phyloP scores from a whole-genome alignment of 2,888 invertebrate species.

The Formica aserva region DNA sequence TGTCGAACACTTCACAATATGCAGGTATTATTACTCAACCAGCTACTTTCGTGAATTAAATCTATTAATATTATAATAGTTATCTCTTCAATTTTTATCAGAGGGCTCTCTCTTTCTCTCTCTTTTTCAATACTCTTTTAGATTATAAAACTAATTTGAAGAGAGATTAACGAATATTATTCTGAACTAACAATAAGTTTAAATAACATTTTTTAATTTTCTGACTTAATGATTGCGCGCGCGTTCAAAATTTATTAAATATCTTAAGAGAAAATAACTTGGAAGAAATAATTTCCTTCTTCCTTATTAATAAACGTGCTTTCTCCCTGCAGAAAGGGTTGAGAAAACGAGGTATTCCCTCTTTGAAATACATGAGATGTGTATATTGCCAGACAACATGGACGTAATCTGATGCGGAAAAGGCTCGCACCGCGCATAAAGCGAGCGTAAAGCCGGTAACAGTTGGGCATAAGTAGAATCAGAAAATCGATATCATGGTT shows the following conservation, averaged over 20 bases:
- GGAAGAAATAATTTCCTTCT: neutral
- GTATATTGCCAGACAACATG: slow-evolving; percentile 30
- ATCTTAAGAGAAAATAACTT: slow-evolving; percentile 14
- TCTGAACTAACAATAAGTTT: neutral
- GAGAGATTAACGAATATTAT: slow-evolving; percentile 24
- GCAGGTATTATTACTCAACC: slow-evolving; percentile 31
- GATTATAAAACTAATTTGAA: neutral
- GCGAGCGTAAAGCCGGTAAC: slow-evolving; percentile 49
- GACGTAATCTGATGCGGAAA: slow-evolving; percentile 41
- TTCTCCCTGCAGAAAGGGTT: neutral
- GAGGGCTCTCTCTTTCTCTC: too few relatives aligned
- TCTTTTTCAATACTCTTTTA: neutral
- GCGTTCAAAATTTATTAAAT: slow-evolving; percentile 27
- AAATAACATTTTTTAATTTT: slow-evolving; percentile 8
- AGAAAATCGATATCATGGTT: slow-evolving; percentile 43
- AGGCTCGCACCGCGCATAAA: slow-evolving; percentile 38
- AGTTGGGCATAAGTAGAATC: slow-evolving; percentile 41
- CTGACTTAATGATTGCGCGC: neutral
- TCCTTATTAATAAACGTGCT: slow-evolving; percentile 36
- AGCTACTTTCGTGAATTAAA: slow-evolving; percentile 32
- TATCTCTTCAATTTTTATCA: neutral
- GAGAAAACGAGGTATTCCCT: slow-evolving; percentile 25
- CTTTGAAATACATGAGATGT: slow-evolving; percentile 45
- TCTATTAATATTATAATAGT: slow-evolving; percentile 10
- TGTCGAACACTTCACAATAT: slow-evolving; percentile 42